A percentile compares a stretch with the other conserved stretches of the same genome.
Evolutionary conservation across 2,888 invertebrate genomes (phyloP).

Genomic region (Frankliniella fusca): DNA sequence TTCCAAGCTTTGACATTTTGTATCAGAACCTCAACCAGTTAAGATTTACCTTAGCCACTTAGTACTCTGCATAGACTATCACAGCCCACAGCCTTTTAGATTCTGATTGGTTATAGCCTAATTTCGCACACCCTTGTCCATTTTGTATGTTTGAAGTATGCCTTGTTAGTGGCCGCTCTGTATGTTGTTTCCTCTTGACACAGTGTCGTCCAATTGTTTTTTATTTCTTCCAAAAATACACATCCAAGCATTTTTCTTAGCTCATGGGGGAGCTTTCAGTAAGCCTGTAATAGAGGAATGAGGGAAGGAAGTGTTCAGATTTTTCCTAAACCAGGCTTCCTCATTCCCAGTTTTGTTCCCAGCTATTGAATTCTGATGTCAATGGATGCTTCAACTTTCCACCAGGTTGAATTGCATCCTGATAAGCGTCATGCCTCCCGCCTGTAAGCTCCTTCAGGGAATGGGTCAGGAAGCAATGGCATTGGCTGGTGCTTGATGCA

Average conservation of each 20-base stretch:
- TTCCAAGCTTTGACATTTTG: not conserved
- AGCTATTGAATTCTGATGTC: constrained; percentile 5
- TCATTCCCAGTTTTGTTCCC: not conserved
- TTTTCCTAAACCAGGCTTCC: not conserved
- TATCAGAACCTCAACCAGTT: not conserved
- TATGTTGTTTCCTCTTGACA: not conserved
- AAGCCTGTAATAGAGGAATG: not conserved
- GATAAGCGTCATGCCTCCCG: not conserved
- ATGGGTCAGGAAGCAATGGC: constrained; percentile 16
- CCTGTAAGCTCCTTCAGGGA: constrained; percentile 2
- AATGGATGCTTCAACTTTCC: not conserved
- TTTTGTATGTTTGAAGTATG: constrained; percentile 23
- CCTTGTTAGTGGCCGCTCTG: constrained; percentile 18
- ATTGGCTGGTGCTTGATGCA: not conserved
- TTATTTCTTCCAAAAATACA: not conserved
- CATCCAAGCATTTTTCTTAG: constrained; percentile 7
- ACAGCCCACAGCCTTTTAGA: not conserved
- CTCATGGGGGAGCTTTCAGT: constrained; percentile 7
- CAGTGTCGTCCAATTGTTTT: not conserved
- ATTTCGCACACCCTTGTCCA: constrained; percentile 16
- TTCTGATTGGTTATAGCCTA: constrained; percentile 22
- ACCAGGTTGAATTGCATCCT: not conserved
- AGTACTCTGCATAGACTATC: not conserved
- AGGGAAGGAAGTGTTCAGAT: not conserved
- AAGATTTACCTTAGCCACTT: not conserved